phyloP scores from a whole-genome alignment of 2,888 invertebrate species.

The Pandemis corylana region DNA sequence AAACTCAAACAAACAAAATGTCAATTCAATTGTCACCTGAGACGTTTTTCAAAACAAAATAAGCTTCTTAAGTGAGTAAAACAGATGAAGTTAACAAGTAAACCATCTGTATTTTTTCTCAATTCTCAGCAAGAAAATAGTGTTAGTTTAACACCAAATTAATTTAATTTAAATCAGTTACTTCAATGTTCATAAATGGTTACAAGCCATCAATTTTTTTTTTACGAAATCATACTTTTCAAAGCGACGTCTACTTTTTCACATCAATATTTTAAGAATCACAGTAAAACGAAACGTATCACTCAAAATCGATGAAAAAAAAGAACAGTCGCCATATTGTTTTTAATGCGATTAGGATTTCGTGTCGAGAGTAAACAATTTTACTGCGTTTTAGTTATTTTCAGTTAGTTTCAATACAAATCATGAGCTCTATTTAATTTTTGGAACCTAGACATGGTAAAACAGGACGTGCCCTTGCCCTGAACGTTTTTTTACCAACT shows the following conservation, averaged over 20 bases:
- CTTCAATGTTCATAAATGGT: too few species aligned
- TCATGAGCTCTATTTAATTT: constrained; percentile 40
- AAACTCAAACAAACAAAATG: constrained; percentile 7
- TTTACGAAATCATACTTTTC: too few species aligned
- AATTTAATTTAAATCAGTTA: too few species aligned
- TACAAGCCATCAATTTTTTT: too few species aligned
- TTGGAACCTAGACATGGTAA: constrained; percentile 43
- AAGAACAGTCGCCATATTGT: constrained; percentile 51
- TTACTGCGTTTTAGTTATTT: constrained; percentile 46
- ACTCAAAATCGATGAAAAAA: constrained; percentile 13
- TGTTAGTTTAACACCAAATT: too few species aligned
- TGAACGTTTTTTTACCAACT: constrained; percentile 21
- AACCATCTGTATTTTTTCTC: too few species aligned
- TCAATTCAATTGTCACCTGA: constrained; percentile 15
- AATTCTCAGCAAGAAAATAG: too few species aligned
- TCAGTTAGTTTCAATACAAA: constrained; percentile 38
- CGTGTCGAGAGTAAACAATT: constrained; percentile 43
- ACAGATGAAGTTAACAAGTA: too few species aligned
- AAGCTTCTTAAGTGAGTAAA: too few species aligned
- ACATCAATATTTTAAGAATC: not conserved
- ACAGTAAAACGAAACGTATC: constrained; percentile 15
- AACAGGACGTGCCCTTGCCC: constrained; percentile 32
- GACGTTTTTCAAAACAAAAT: not conserved
- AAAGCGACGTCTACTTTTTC: not conserved
- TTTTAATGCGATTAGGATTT: constrained; percentile 43